These are phyloP conservation scores for Amblyjoppa proteus DNA, from an alignment of 2,888 invertebrate species.

Conservation along the genomic window DNA sequence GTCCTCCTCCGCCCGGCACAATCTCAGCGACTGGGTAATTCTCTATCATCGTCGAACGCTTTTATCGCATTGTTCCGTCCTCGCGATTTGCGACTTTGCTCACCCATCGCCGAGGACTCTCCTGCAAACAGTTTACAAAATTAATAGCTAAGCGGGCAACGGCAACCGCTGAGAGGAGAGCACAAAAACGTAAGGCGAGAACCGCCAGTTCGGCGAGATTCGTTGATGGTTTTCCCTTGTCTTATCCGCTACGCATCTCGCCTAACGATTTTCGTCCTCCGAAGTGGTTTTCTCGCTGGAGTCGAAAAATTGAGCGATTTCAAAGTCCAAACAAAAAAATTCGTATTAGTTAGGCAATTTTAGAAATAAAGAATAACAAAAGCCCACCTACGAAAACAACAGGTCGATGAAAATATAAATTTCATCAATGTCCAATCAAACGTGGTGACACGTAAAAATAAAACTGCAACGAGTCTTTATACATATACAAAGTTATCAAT, in stretches of 20 bases:
- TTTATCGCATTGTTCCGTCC: constrained; percentile 38
- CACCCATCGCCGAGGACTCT: neutral
- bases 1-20: constrained; percentile 1
- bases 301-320: neutral
- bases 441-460: too few relatives aligned
- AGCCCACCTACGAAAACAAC: too few relatives aligned
- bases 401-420: too few relatives aligned
- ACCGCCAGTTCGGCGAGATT: neutral
- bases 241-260: neutral
- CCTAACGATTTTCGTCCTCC: neutral
- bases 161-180: neutral
- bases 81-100: constrained; percentile 28
- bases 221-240: neutral
- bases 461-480: too few relatives aligned
- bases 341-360: neutral
- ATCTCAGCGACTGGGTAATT: constrained; percentile 10
- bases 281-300: neutral
- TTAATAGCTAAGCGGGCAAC: constrained; percentile 1
- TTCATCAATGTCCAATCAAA: too few relatives aligned
- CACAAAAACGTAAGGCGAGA: constrained; percentile 12
- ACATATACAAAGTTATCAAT: too few relatives aligned
- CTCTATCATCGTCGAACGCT: constrained; percentile 12
- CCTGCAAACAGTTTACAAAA: constrained; percentile 36
- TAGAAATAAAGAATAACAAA: neutral
- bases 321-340: neutral